A percentile compares a stretch with the other conserved stretches of the same genome.
These are phyloP conservation scores for Lepidurus packardi DNA, from an alignment of 1,140 invertebrate genomes.

Conservation along the genomic window DNA sequence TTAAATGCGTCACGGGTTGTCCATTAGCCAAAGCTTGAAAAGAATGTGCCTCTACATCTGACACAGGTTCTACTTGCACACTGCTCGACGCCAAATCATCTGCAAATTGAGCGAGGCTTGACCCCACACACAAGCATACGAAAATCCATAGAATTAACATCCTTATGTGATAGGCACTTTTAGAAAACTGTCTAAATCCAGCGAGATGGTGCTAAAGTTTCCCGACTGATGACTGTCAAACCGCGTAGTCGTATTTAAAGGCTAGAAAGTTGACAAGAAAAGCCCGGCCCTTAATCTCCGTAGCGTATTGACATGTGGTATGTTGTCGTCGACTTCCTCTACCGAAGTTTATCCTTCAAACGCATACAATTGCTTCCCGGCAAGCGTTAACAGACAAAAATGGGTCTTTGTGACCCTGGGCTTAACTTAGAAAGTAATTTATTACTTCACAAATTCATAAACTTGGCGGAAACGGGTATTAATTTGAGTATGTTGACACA, in stretches of 20 bases:
- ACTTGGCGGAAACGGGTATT: no score
- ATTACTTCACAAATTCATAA: no score
- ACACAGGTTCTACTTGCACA: conserved; percentile 2
- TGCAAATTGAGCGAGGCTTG: not conserved
- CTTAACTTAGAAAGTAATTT: no score
- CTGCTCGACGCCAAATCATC: not conserved
- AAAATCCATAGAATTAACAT: not conserved
- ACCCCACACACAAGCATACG: not conserved
- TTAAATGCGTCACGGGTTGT: conserved; percentile 1
- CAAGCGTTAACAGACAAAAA: not conserved
- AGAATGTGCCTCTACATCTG: not conserved
- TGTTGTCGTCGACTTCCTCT: not conserved
- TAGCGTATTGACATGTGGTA: not conserved
- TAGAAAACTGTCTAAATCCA: not conserved
- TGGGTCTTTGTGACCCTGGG: no score
- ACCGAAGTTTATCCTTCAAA: not conserved
- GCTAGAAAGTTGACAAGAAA: not conserved
- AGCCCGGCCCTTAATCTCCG: not conserved
- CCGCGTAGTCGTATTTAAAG: not conserved
- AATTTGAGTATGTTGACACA: no score
- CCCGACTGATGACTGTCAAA: not conserved
- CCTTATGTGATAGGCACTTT: not conserved
- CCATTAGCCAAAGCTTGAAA: not conserved
- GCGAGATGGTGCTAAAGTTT: not conserved
- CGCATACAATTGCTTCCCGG: not conserved